phyloP scores from a whole-genome alignment of 2,888 invertebrate genomes.

The Aquatica leii region DNA sequence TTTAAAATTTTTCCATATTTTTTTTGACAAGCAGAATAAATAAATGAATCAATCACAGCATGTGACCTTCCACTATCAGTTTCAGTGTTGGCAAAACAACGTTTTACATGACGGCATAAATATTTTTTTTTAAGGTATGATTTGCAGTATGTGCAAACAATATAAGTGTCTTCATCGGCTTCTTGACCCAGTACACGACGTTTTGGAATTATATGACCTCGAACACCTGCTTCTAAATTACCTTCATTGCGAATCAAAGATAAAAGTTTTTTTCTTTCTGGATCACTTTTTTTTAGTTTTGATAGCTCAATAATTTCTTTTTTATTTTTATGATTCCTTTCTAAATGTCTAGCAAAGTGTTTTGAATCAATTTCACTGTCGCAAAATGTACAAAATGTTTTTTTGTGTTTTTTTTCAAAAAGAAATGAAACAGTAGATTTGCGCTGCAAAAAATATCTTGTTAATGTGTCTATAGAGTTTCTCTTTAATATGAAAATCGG shows the following conservation, averaged over 20 bases:
- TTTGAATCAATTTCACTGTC: not conserved
- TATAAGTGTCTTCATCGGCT: conserved; percentile 13
- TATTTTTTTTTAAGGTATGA: not conserved
- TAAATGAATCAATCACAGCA: conserved; percentile 15
- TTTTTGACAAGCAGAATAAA: conserved; percentile 21
- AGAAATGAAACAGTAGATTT: no score
- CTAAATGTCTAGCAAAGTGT: not conserved
- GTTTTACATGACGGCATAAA: conserved; percentile 14
- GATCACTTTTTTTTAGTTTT: not conserved
- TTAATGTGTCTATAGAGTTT: no score
- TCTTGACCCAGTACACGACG: no score
- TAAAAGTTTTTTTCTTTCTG: not conserved
- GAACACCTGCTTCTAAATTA: not conserved
- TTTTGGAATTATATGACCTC: conserved; percentile 1
- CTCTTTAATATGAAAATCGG: no score
- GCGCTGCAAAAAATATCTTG: no score
- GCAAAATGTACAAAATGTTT: not conserved
- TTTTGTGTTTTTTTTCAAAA: not conserved
- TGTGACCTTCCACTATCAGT: not conserved
- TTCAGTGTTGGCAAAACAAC: not conserved
- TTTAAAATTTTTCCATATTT: conserved; percentile 24
- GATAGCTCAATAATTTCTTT: not conserved
- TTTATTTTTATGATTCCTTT: not conserved
- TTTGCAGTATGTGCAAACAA: conserved; percentile 18
- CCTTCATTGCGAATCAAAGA: not conserved